phyloP scores from a whole-genome alignment of 2,888 invertebrate species.

The Heteromyza rotundicornis region DNA sequence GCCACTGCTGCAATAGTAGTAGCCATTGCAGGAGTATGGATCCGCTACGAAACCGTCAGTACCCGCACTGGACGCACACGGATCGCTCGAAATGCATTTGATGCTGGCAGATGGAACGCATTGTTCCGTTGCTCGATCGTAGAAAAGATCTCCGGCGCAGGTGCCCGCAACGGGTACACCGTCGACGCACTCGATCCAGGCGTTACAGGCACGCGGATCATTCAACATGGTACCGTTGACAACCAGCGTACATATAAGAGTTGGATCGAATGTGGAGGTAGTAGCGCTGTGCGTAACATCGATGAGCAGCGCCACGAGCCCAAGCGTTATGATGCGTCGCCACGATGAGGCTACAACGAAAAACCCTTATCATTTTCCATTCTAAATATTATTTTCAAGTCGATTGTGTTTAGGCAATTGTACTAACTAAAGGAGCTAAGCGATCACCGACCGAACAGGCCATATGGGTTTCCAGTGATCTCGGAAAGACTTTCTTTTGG shows the following conservation, averaged over 20 bases:
- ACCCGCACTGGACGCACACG: constrained; percentile 39
- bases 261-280: constrained; percentile 41
- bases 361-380: no score
- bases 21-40: constrained; percentile 50
- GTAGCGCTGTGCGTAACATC: not conserved
- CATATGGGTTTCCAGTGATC: no score
- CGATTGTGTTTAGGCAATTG: no score
- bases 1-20: constrained; percentile 51
- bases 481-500: no score
- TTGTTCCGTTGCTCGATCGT: constrained; percentile 38
- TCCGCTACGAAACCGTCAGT: constrained; percentile 46
- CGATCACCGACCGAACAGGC: no score
- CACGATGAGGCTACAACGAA: no score
- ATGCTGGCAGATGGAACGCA: constrained; percentile 39
- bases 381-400: no score
- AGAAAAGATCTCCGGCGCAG: constrained; percentile 43
- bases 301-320: not conserved
- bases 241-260: constrained; percentile 40
- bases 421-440: no score
- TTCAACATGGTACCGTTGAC: constrained; percentile 49
- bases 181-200: constrained; percentile 48
- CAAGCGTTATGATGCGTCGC: no score
- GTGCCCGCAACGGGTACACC: constrained; percentile 38
- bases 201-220: constrained; percentile 49
- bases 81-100: constrained; percentile 47